A percentile compares a stretch with the other conserved stretches of the same genome.
phyloP scores from a whole-genome alignment of 2,113 vertebrate genomes.

The Dromas ardeola region DNA sequence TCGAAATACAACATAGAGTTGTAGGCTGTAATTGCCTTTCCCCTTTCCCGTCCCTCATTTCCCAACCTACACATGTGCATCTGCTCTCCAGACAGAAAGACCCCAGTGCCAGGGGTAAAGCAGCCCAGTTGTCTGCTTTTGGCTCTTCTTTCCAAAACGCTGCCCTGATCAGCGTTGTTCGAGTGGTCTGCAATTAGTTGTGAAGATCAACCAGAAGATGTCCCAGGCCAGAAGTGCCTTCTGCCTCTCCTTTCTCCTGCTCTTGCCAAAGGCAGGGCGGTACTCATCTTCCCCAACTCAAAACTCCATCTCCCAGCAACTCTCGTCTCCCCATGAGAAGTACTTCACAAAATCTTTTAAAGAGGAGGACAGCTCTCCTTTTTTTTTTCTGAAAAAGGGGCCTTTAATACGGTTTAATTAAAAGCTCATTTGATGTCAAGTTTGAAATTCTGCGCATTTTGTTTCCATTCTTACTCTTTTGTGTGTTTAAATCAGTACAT shows the following conservation, averaged over 20 bases:
- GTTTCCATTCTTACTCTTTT: background rate
- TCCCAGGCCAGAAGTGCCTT: background rate
- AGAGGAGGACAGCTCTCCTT: background rate
- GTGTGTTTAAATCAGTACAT: background rate
- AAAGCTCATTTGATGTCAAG: background rate
- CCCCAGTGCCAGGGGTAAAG: background rate
- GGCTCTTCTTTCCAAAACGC: background rate
- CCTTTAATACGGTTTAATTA: background rate
- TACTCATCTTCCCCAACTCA: background rate
- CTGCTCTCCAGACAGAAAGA: background rate
- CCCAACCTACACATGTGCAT: background rate
- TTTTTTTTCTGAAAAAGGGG: background rate
- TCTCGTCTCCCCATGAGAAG: background rate
- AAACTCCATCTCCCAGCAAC: background rate
- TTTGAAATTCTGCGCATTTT: background rate
- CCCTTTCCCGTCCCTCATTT: background rate
- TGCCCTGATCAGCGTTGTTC: rapidly evolving
- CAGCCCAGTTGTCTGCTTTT: background rate
- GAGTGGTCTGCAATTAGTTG: background rate
- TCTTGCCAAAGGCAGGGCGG: background rate
- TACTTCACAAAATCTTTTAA: background rate
- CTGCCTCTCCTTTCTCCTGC: background rate
- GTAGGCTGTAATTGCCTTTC: background rate
- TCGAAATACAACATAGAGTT: background rate
- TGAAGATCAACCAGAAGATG: background rate